Conservation (phyloP, 2,113 vertebrate species). For the Terrapene triunguis region DNA sequence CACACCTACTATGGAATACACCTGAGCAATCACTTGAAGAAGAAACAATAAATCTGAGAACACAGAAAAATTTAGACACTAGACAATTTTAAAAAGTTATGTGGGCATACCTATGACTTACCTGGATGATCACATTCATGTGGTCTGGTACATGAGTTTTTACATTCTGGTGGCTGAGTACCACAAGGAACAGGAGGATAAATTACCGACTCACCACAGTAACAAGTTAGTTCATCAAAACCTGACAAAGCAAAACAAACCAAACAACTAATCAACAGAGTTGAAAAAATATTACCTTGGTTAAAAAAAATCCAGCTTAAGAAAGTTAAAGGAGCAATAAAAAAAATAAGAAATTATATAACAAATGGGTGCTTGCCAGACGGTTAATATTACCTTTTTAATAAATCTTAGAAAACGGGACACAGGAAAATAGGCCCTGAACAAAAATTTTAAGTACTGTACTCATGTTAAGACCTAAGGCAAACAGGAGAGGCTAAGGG, state of each 20-base stretch:
- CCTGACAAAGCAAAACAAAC: constrained; percentile 78
- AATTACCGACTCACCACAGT: constrained; percentile 93
- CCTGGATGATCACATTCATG: constrained; percentile 98
- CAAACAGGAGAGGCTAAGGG: too few relatives aligned
- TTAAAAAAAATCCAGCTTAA: not conserved
- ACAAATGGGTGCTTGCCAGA: not conserved
- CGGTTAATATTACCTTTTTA: too few relatives aligned
- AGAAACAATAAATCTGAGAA: not conserved
- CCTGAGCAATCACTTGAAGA: too few relatives aligned
- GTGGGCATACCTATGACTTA: constrained; percentile 53
- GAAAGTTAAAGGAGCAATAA: not conserved
- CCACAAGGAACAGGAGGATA: constrained; percentile 96
- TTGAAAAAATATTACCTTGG: not conserved
- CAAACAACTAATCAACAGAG: not conserved
- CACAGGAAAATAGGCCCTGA: too few relatives aligned
- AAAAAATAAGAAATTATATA: not conserved
- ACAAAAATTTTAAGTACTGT: too few relatives aligned
- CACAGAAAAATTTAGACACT: not conserved
- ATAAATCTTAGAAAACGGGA: too few relatives aligned
- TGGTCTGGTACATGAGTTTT: constrained; percentile 89
- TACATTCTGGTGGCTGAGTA: constrained; percentile 96
- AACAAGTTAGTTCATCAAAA: constrained; percentile 96
- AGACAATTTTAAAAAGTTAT: not conserved
- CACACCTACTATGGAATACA: too few relatives aligned
- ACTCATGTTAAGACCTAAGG: too few relatives aligned